A percentile compares a stretch with the other conserved stretches of the same genome.
phyloP scores from a whole-genome alignment of 1,140 invertebrate species.

The Nebria ingens region DNA sequence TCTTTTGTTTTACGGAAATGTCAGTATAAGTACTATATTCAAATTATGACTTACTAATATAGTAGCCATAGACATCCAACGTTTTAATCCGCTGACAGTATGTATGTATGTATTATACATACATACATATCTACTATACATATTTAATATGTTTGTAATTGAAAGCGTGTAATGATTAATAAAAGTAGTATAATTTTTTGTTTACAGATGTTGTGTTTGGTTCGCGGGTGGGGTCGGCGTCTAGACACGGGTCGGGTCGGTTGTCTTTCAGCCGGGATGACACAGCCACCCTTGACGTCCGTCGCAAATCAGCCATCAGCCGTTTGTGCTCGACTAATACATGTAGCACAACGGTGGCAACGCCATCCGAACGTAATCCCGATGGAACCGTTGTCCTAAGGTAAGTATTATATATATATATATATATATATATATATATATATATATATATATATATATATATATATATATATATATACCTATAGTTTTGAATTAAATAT shows the following conservation, averaged over 20 bases:
- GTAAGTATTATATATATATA: too few species aligned
- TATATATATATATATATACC: too few species aligned
- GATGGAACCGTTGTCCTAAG: slow-evolving; percentile 36
- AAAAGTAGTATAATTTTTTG: too few species aligned
- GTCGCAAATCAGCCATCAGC: slow-evolving; percentile 48
- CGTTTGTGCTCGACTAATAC: slow-evolving; percentile 34
- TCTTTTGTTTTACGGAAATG: neutral
- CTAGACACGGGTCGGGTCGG: slow-evolving; percentile 32
- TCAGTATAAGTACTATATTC: neutral
- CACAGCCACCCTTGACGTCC: slow-evolving; percentile 33
- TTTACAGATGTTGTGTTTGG: slow-evolving; percentile 10
- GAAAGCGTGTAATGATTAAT: too few species aligned
- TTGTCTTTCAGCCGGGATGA: slow-evolving; percentile 44
- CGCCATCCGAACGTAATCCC: slow-evolving; percentile 26
- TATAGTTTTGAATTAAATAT: too few species aligned
- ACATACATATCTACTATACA: too few species aligned
- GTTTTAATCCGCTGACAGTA: too few species aligned
- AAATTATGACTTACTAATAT: neutral
- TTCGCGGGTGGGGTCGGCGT: slow-evolving; percentile 10
- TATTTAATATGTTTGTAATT: too few species aligned
- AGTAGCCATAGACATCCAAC: too few species aligned
- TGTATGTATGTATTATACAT: too few species aligned
- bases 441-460: too few species aligned
- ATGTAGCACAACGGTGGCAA: slow-evolving; percentile 12
- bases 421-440: too few species aligned